phyloP scores from a whole-genome alignment of 2,113 vertebrate genomes.

The Tympanuchus pallidicinctus region DNA sequence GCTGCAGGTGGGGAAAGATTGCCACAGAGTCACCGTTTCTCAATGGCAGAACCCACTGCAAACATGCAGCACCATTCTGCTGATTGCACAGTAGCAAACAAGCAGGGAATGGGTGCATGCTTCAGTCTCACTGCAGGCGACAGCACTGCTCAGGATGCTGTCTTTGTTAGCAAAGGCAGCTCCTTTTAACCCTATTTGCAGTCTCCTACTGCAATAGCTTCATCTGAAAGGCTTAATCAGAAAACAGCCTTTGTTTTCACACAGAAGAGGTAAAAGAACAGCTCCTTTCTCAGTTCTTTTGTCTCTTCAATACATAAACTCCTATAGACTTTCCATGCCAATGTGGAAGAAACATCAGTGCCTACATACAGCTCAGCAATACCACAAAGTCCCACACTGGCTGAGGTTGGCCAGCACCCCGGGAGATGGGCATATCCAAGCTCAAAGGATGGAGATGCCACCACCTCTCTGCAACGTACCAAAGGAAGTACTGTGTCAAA shows the following conservation, averaged over 20 bases:
- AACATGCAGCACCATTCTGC: accelerated
- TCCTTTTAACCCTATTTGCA: neutral
- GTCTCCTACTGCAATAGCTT: neutral
- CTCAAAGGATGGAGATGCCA: neutral
- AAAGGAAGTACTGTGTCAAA: neutral
- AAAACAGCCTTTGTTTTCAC: neutral
- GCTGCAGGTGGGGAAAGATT: neutral
- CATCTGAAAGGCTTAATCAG: neutral
- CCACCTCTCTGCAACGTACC: neutral
- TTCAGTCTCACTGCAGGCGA: accelerated
- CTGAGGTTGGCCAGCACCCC: no score
- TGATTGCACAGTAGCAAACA: neutral
- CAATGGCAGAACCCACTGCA: neutral
- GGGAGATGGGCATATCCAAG: neutral
- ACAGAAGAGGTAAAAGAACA: neutral
- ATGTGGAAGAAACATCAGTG: neutral
- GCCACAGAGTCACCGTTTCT: neutral
- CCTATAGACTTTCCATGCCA: accelerated
- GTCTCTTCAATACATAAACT: neutral
- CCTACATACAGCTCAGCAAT: neutral
- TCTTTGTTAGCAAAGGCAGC: neutral
- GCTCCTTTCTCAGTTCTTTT: neutral
- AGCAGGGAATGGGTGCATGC: neutral
- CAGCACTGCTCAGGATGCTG: accelerated
- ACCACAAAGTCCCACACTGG: neutral